Conservation (phyloP, 1,140 invertebrate species). For the Campodea augens region DNA sequence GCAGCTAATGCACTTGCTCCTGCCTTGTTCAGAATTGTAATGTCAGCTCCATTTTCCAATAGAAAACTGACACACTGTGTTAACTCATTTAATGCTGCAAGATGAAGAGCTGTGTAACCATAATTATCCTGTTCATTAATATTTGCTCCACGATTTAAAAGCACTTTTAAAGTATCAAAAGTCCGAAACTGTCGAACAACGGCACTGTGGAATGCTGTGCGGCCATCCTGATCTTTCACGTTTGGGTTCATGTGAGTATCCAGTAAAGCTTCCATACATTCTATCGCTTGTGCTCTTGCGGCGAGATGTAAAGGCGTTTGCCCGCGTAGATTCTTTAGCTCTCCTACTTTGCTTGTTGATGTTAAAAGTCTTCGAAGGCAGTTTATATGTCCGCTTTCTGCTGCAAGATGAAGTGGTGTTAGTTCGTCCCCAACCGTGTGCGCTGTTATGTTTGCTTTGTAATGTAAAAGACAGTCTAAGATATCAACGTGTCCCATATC, state of each 20-base stretch:
- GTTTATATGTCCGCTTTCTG: conserved; percentile 51
- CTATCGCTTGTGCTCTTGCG: conserved; percentile 48
- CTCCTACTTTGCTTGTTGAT: conserved; percentile 25
- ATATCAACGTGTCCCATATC: conserved; percentile 49
- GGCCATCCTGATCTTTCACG: conserved; percentile 49
- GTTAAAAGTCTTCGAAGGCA: conserved; percentile 48
- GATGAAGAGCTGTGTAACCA: conserved; percentile 71
- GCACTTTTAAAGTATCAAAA: conserved; percentile 9
- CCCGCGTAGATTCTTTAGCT: conserved; percentile 45
- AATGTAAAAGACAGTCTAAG: conserved; percentile 42
- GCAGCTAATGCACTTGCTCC: conserved; percentile 62
- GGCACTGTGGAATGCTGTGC: conserved; percentile 55
- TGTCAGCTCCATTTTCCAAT: conserved; percentile 61
- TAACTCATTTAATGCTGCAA: conserved; percentile 66
- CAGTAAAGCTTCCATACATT: conserved; percentile 52
- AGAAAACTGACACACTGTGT: conserved; percentile 62
- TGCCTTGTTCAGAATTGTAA: conserved; percentile 61
- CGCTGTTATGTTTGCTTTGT: conserved; percentile 35
- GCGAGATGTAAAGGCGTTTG: conserved; percentile 61
- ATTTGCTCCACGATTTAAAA: conserved; percentile 56
- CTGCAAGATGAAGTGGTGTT: conserved; percentile 57
- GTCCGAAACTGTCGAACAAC: conserved; percentile 27
- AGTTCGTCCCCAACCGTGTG: conserved; percentile 40
- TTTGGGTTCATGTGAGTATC: conserved; percentile 51
- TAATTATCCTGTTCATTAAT: conserved; percentile 71